phyloP scores from a whole-genome alignment of 1,140 invertebrate species.

The Conus betulinus region DNA sequence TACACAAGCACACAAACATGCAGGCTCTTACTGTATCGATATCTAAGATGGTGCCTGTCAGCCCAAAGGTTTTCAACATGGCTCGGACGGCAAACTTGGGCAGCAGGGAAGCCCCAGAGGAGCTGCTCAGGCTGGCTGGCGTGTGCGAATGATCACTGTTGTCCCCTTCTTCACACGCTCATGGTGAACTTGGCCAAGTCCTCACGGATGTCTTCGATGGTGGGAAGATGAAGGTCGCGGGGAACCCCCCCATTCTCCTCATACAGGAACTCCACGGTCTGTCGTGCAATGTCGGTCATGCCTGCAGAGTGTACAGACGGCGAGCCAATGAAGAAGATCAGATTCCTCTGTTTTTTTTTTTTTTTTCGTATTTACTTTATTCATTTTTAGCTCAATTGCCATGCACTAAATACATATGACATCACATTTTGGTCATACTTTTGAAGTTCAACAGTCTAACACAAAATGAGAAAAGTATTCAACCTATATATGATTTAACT shows the following conservation, averaged over 20 bases:
- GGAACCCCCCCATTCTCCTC: slow-evolving; percentile 77
- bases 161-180: slow-evolving; percentile 74
- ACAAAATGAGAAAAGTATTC: no score
- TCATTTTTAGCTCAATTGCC: no score
- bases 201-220: slow-evolving; percentile 76
- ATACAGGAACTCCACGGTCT: slow-evolving; percentile 77
- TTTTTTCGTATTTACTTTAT: no score
- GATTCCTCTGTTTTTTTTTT: no score
- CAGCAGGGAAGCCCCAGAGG: slow-evolving; percentile 61
- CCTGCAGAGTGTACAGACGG: slow-evolving; percentile 50
- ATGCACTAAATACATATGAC: no score
- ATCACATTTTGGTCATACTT: no score
- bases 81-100: slow-evolving; percentile 73
- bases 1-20: no score
- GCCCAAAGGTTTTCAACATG: slow-evolving; percentile 75
- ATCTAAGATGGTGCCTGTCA: slow-evolving; percentile 75
- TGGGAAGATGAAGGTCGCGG: slow-evolving; percentile 75
- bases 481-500: no score
- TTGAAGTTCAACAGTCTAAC: no score
- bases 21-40: slow-evolving; percentile 68
- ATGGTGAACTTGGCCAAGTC: slow-evolving; percentile 74
- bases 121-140: slow-evolving; percentile 47
- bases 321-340: no score
- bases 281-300: slow-evolving; percentile 76
- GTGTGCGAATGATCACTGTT: slow-evolving; percentile 71